Evolutionary conservation across 2,888 invertebrate genomes (phyloP), one percentile per base, ranked within the genome.

Genomic region (Cylloceria caligata): DNA sequence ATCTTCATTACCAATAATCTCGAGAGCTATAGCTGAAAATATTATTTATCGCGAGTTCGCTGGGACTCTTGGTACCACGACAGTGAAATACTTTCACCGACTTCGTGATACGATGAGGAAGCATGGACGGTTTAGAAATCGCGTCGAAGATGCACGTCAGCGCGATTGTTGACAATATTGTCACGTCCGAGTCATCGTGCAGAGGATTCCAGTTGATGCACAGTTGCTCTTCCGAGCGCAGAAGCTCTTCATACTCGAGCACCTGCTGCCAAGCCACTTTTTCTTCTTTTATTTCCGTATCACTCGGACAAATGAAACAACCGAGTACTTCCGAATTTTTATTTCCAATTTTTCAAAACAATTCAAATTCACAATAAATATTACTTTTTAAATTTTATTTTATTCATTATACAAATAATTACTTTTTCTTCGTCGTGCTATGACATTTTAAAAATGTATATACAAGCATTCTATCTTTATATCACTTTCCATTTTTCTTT

Each of bases 71-170:
- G 30, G 19, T 19, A 21, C n/a, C 13, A 42, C 49, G 67, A 69
- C 55, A 69, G 57, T 49, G 42, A 79, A 67, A 79, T 30, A 76
- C 76, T 81, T 81, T 81, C 55, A 52, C 71, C 60, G 67, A 55
- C 72, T 52, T 52, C 60, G 39, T 68, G 52, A 47, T 36, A 49
- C 30, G n/a, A n/a, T 60, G 13, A 2, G 24, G 11, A 67, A 57
- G 27, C 30, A 27, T 34, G 45, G 11, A 13, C 36, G 49, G n/a
- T 24, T n/a, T 65, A 65, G 78, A 71, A 52, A 72, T 72, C 78
- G 52, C 39, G 78, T 55, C 67, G 47, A 77, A 64, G 52, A 68
- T 65, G 65, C 47, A 68, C 67, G 69, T 34, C 19, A 21, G 7
- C n/a, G 7, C 65, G 80, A 60, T 80, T 75, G 39, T 76, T 72